phyloP scores from a whole-genome alignment of 2,797 vertebrate species.

The Otolemur crassicaudatus region DNA sequence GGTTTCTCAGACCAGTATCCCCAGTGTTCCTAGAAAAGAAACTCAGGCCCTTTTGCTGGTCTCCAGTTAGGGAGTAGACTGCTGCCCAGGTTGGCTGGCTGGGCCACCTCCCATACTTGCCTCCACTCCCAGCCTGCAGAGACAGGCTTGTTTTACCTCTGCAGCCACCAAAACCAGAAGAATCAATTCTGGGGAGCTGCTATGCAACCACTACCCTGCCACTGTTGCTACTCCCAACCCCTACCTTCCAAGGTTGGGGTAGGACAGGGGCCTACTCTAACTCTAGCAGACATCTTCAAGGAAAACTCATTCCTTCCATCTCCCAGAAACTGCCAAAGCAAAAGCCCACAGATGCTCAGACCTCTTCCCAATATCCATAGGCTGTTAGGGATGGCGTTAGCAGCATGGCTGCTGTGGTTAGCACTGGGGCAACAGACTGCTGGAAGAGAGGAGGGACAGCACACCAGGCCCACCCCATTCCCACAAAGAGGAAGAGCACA shows the following conservation, averaged over 20 bases:
- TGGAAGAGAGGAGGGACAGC: background rate
- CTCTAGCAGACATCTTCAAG: background rate
- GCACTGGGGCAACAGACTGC: background rate
- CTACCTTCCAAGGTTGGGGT: background rate
- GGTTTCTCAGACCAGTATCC: background rate
- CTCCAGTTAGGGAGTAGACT: background rate
- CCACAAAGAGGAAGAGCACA: background rate
- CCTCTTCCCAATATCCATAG: background rate
- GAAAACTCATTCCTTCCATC: background rate
- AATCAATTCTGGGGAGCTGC: background rate
- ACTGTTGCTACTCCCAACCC: background rate
- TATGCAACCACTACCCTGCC: background rate
- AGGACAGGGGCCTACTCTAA: background rate
- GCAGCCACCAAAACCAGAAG: background rate
- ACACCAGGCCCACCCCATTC: background rate
- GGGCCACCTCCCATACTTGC: background rate
- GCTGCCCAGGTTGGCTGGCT: background rate
- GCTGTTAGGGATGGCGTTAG: constrained; percentile 4
- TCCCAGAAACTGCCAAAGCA: constrained; percentile 14
- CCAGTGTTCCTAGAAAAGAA: background rate
- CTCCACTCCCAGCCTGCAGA: background rate
- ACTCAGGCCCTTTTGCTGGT: background rate
- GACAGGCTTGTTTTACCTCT: background rate
- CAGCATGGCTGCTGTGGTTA: background rate
- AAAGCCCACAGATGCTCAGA: background rate